Evolutionary conservation across 2,113 vertebrate species (phyloP), one percentile per base, ranked within the genome.

Genomic region (Cisticola juncidis): DNA sequence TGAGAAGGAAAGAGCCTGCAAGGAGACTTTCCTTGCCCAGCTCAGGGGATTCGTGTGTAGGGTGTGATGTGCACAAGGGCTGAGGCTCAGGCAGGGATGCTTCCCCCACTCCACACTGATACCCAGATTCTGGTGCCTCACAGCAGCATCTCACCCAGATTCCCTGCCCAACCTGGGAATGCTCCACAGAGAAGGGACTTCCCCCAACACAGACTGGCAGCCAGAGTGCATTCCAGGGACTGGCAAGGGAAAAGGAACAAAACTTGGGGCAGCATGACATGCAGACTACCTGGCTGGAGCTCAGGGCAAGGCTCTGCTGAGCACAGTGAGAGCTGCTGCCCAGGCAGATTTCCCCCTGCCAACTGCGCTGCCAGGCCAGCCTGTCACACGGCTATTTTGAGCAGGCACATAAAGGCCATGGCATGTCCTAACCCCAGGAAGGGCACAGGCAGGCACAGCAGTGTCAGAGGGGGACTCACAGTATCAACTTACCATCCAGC

Each of bases 401-500:
- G 94, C 69, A 68, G 80, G 40, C 76, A 90, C 94, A 84, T 93
- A 93, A 96, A 94, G 94, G 92, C 88, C 88, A 88, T 1, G 25
- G 79, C 22, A 5, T 9, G 9, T 51, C 88, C 57, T 71, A 70
- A 16, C 6, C 47, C 60, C 77, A 65, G 88, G 77, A 91, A 92
- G 56, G 85, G 62, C 66, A 88, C 45, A 13, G 35, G n/a, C 60
- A 81, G 85, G 68, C 64, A 9, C 33, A 25, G 73, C 61, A 10
- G 38, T 15, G 53, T 57, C 28, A 21, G 22, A 90, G 42, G 38
- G 35, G 26, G 25, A 74, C 25, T 25, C 20, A 6, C 19, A 26
- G 89, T 90, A 94, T 95, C 58, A 14, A 98, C 99, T 99, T 97
- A 99, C 99, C 99, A 64, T 99, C 99, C 73, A 99, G 98, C 45